phyloP scores from a whole-genome alignment of 1,140 invertebrate species.

The Ceratina japonica region DNA sequence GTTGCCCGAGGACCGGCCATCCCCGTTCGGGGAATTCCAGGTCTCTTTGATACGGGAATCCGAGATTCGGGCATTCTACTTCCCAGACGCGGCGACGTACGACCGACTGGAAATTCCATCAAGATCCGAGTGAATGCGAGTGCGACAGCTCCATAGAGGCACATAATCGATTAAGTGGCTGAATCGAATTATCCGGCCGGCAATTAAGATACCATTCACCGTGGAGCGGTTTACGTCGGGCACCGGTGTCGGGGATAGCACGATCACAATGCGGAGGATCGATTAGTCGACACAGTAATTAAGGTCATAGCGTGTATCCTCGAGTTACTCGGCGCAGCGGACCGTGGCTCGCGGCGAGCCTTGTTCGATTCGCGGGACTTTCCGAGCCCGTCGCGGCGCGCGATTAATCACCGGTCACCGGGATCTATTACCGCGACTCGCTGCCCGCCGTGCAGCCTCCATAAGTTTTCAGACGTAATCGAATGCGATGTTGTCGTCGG shows the following conservation, averaged over 20 bases:
- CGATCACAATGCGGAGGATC: conserved; percentile 63
- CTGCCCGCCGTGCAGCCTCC: too few relatives aligned
- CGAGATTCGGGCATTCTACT: conserved; percentile 1
- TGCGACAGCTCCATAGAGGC: conserved; percentile 47
- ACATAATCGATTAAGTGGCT: conserved; percentile 59
- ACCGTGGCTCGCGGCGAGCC: conserved; percentile 22
- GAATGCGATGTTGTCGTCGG: too few relatives aligned
- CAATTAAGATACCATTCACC: conserved; percentile 63
- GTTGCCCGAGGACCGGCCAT: background rate
- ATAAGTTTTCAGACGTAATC: too few relatives aligned
- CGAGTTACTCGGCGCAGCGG: conserved; percentile 36
- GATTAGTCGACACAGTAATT: conserved; percentile 64
- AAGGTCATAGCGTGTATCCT: conserved; percentile 60
- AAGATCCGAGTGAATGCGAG: conserved; percentile 32
- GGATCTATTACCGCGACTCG: conserved; percentile 21
- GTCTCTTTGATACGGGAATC: background rate
- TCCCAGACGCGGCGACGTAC: background rate
- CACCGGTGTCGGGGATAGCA: conserved; percentile 56
- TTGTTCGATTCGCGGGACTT: conserved; percentile 39
- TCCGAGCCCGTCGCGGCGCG: conserved; percentile 42
- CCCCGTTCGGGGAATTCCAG: background rate
- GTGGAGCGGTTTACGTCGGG: conserved; percentile 51
- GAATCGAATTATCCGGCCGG: conserved; percentile 59
- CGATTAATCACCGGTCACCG: conserved; percentile 52
- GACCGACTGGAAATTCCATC: conserved; percentile 41